Conservation (phyloP, 53 echinoderm and acorn worm species). For the Astropecten irregularis region DNA sequence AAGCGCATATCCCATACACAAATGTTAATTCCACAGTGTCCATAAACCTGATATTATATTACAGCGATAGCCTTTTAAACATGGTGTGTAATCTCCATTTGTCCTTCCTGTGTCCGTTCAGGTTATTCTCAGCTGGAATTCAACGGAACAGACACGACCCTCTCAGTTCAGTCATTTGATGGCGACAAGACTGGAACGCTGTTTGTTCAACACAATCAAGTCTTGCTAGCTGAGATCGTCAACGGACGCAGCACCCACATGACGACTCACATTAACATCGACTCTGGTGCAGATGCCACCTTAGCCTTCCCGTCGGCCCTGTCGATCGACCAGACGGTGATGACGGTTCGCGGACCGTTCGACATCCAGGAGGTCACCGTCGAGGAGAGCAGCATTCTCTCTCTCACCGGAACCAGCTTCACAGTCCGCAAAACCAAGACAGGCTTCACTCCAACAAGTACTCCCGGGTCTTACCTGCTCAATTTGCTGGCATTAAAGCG, state of each 20-base stretch:
- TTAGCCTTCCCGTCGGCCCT: slow-evolving; percentile 71
- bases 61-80: no score
- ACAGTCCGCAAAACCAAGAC: slow-evolving; percentile 42
- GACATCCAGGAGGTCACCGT: slow-evolving; percentile 65
- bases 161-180: slow-evolving; percentile 46
- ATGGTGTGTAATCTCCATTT: no score
- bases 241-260: slow-evolving; percentile 51
- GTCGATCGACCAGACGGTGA: slow-evolving; percentile 69
- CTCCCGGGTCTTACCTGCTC: slow-evolving; percentile 67
- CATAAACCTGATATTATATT: no score
- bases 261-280: slow-evolving; percentile 65
- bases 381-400: slow-evolving; percentile 66
- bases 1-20: no score
- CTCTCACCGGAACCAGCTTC: slow-evolving; percentile 47
- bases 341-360: slow-evolving; percentile 63
- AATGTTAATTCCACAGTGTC: no score
- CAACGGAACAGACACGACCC: slow-evolving; percentile 34
- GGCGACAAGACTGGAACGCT: slow-evolving; percentile 82
- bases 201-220: slow-evolving; percentile 53
- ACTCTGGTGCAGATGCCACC: slow-evolving; percentile 50
- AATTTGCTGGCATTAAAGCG: slow-evolving; percentile 66
- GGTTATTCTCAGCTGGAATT: slow-evolving; percentile 48
- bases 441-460: slow-evolving; percentile 48
- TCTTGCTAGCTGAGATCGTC: slow-evolving; percentile 54
- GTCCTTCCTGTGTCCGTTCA: no score